Evolutionary conservation across 2,888 invertebrate species (phyloP), one percentile per base, ranked within the genome.

Genomic region (Notodonta ziczac): DNA sequence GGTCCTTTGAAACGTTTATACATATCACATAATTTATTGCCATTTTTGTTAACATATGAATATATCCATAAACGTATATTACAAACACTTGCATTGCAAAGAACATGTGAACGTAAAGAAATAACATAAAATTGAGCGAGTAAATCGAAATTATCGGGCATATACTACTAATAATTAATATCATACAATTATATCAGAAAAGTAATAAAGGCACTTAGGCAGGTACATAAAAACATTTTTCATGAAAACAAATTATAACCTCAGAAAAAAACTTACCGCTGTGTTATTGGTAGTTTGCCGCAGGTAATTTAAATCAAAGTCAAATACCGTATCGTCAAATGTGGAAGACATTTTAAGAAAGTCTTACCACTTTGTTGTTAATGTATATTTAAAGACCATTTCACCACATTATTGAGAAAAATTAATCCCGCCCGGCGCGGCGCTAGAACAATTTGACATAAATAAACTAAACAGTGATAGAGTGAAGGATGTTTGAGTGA

Each of bases 301-400:
- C 13, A 89, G 74, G 63, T 82, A 81, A 70, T 85, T 81, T 53
- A 90, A 74, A 70, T 89, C 88, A 81, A 90, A 90, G 67, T 86
- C 82, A 3, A 84, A 72, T 55, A 86, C 66, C 42, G 77, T 65
- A 52, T 77, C 72, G 6, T 72, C 67, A 32, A 58, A 68, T 1
- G 70, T 14, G 35, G 69, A 62, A 67, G 62, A 57, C 77, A 77
- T 77, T 46, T 13, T 74, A 10, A 32, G 55, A 51, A 56, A 44
- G 32, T 13, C 6, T 40, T 40, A 55, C 12, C 13, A 52, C 52
- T 52, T 1, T 32, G 12, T 16, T 16, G 16, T 50, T 9, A 16
- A 16, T 50, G 8, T 9, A 16, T 16, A 0, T 50, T 10, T 7
- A 46, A 13, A 56, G 57, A 59, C 62, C 63, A 66, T 61, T 66